These are phyloP conservation scores for Trinectes maculatus DNA, from an alignment of 2,113 vertebrate genomes.

Conservation along the genomic window DNA sequence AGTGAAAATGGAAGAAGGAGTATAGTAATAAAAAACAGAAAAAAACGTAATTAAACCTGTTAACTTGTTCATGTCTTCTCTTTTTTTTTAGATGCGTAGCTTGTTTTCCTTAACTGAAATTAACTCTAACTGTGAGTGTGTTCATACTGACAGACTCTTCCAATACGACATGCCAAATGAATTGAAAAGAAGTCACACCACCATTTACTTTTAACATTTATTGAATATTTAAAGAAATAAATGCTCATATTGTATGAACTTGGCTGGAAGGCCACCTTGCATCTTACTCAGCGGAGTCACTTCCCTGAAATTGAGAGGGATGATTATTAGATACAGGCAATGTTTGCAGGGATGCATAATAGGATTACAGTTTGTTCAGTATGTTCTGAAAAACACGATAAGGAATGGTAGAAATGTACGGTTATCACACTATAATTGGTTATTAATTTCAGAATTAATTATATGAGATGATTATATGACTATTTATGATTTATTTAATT, in stretches of 20 bases:
- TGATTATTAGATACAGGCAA: background rate
- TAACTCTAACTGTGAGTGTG: too few species aligned
- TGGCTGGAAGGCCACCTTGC: background rate
- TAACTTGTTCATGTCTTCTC: background rate
- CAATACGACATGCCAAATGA: background rate
- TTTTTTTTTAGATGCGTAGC: background rate
- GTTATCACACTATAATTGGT: too few species aligned
- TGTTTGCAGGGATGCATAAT: background rate
- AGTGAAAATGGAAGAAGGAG: background rate
- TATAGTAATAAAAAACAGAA: constrained; percentile 10
- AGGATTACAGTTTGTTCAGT: background rate
- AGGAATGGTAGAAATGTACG: too few species aligned
- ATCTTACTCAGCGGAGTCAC: constrained; percentile 64
- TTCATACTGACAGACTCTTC: background rate
- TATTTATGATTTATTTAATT: too few species aligned
- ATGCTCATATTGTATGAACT: constrained; percentile 55
- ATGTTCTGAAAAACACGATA: background rate
- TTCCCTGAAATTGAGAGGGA: constrained; percentile 55
- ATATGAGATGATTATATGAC: too few species aligned
- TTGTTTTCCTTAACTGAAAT: too few species aligned
- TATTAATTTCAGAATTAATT: too few species aligned
- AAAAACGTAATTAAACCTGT: background rate
- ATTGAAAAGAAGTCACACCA: constrained; percentile 1
- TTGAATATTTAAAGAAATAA: constrained; percentile 32
- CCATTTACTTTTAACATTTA: constrained; percentile 31